These are phyloP conservation scores for Micrasema longulum DNA, from an alignment of 1,140 invertebrate genomes.

Conservation along the genomic window DNA sequence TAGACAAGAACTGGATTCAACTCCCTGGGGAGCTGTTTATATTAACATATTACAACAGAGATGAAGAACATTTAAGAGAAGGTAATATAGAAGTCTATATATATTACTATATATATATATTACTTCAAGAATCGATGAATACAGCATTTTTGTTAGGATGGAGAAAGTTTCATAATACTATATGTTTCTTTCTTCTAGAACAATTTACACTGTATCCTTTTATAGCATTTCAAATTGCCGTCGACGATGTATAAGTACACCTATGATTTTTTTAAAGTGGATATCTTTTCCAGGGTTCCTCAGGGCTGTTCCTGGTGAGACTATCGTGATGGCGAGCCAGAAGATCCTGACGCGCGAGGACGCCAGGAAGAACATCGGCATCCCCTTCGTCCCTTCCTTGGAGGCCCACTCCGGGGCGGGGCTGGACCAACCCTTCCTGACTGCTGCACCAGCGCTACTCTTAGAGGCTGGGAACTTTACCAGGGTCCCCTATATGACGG, in stretches of 20 bases:
- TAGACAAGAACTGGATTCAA: no score
- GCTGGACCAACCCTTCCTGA: constrained; percentile 67
- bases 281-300: constrained; percentile 59
- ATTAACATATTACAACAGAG: no score
- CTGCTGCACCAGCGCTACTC: constrained; percentile 65
- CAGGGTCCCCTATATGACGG: constrained; percentile 69
- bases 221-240: no score
- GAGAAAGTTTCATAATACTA: no score
- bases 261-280: not conserved
- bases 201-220: no score
- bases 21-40: no score
- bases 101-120: no score
- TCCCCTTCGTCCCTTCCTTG: constrained; percentile 67
- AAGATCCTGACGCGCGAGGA: constrained; percentile 65
- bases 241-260: not conserved
- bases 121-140: no score
- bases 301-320: constrained; percentile 63
- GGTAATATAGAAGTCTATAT: no score
- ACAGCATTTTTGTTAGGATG: no score
- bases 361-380: constrained; percentile 65
- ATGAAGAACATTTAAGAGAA: no score
- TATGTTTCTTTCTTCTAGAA: no score
- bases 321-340: constrained; percentile 64
- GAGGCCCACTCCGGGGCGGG: constrained; percentile 58
- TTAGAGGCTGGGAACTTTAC: constrained; percentile 66